Evolutionary conservation across 1,140 invertebrate species (phyloP), one percentile per base, ranked within the genome.

Genomic region (Drosophila chauvacae): DNA sequence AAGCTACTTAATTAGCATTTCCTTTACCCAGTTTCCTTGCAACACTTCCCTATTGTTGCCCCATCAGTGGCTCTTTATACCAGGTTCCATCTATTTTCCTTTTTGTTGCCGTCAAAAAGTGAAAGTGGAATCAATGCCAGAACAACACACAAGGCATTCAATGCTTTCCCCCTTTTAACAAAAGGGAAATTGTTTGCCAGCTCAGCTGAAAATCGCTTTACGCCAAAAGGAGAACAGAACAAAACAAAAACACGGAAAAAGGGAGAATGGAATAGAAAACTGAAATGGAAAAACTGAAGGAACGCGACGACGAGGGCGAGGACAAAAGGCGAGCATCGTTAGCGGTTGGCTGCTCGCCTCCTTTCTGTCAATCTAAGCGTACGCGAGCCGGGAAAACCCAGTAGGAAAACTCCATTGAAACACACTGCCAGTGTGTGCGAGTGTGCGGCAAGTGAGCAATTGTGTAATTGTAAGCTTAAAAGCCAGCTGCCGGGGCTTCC

Each of bases 391-490:
- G 26, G 48, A 18, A 30, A 50, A 50, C 26, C 18, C 26, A 9
- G 9, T n/a, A 18, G 45, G 33, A 37, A 35, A 51, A 39, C 59
- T 62, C 51, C 33, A 55, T 55, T 55, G 51, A 23, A 23, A 30
- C n/a, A 13, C 42, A 50, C 18, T 10, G 9, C 47, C 39, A 23
- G 13, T 48, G 33, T 30, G 28, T n/a, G 26, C 30, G 59, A 11
- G 26, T 13, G 16, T 30, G 11, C 7, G 48, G 45, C 28, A 68
- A 77, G 80, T 63, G 70, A 47, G 71, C 75, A 83, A 82, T 75
- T 80, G 81, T 83, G 80, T 77, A 77, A 77, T 84, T 80, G 81
- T 69, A 61, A 66, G 65, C 73, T 60, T 41, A 53, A 59, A 76
- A 77, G 80, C 58, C 76, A 62, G 60, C 50, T 65, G 4, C 20